Evolutionary conservation across 2,113 vertebrate species (phyloP).

Genomic region (Mobula birostris): DNA sequence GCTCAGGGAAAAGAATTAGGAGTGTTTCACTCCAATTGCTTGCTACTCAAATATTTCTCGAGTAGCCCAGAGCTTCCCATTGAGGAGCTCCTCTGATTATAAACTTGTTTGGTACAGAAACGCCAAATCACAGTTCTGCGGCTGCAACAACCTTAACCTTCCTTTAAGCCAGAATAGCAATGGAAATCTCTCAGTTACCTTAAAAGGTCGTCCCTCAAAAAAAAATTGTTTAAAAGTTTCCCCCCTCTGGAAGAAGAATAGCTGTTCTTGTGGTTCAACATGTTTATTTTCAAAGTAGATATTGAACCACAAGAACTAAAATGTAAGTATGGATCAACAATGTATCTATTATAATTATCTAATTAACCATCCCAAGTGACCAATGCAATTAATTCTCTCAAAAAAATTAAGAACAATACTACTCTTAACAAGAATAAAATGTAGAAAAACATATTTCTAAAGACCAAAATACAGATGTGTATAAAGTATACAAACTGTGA

Average conservation of each 20-base stretch:
- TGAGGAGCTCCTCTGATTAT: conserved; percentile 43
- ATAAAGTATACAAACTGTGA: background rate
- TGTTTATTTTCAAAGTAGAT: background rate
- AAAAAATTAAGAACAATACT: background rate
- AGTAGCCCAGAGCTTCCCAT: conserved; percentile 46
- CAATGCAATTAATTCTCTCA: background rate
- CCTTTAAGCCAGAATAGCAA: conserved; percentile 49
- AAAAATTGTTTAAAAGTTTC: conserved; percentile 41
- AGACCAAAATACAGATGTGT: background rate
- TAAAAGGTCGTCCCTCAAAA: conserved; percentile 48
- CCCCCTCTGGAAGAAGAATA: conserved; percentile 28
- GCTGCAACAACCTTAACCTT: conserved; percentile 46
- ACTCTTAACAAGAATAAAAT: background rate
- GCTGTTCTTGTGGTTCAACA: background rate
- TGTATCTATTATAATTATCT: background rate
- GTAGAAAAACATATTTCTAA: conserved; percentile 8
- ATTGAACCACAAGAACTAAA: background rate
- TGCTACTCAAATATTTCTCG: conserved; percentile 41
- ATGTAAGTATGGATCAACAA: background rate
- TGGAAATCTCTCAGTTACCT: conserved; percentile 46
- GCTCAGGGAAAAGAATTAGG: conserved; percentile 39
- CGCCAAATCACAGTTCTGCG: conserved; percentile 38
- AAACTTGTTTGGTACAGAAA: conserved; percentile 48
- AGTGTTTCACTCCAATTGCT: conserved; percentile 40
- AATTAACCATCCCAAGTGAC: background rate